Base-by-base conservation (phyloP, 1,140 invertebrate genomes). In the Temnothorax nylanderi region DNA sequence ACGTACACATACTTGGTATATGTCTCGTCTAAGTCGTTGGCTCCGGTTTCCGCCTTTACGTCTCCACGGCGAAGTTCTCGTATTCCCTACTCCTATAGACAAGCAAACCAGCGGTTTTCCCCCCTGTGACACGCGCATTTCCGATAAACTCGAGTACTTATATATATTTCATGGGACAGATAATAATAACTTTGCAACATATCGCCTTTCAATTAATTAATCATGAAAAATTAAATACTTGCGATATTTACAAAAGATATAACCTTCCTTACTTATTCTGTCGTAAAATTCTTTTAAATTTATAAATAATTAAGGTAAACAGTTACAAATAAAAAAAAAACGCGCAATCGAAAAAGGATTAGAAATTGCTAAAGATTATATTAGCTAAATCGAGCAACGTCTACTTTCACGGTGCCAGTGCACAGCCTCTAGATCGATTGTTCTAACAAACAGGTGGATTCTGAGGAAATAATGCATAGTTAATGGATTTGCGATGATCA, bases 31-130 rank as follows among this genome's bases (percentile, higher is more conserved):
- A 87, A 72, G 26, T 21, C 58, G 76, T 85, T 86, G 84, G 8
- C 49, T 58, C 58, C 49, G 72, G 44, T 78, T 89, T 51, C 62
- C 51, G 64, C 51, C 56, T 90, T 81, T 87, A 60, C 85, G 60
- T 82, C 86, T 74, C 54, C 21, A 86, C 76, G 32, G 41, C 1
- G 1, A 82, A 81, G 69, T 58, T 47, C 62, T 76, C 41, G 64
- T 21, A 8, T 67, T 69, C 26, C 16, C 26, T 65, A 16, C 6
- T 65, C n/a, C 16, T 54, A 41, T 26, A 54, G 10, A 65, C 58
- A 78, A 78, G 34, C 37, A 32, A 13, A 78, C 1, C 54, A 58
- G 11, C 32, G 5, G 6, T 51, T 71, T 67, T 54, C 37, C 18
- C 8, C 8, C 32, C 8, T 56, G 4, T 26, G 10, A 0, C 7